A percentile compares a stretch with the other conserved stretches of the same genome.
Evolutionary conservation across 1,140 invertebrate species (phyloP).

Genomic region (Papilio helenus): DNA sequence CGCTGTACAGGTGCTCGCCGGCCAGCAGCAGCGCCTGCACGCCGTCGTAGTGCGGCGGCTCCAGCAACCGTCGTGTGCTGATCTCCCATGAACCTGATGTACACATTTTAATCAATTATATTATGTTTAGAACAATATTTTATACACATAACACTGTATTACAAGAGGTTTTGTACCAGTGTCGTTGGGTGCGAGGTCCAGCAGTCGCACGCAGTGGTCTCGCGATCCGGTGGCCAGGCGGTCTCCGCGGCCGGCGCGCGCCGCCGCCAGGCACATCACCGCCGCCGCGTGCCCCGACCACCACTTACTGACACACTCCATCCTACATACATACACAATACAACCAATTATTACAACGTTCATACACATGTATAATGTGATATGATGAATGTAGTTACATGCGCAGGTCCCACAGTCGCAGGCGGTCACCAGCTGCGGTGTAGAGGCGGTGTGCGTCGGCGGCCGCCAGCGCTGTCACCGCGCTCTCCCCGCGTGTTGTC

Average conservation of each 20-base stretch:
- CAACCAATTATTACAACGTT: background rate
- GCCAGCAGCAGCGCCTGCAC: slow-evolving; percentile 91
- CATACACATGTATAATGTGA: no score
- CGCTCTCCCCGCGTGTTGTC: slow-evolving; percentile 66
- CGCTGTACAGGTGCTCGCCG: slow-evolving; percentile 89
- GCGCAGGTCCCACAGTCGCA: slow-evolving; percentile 93
- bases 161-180: slow-evolving; percentile 44
- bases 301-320: slow-evolving; percentile 89
- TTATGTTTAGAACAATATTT: background rate
- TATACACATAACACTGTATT: background rate
- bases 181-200: slow-evolving; percentile 61
- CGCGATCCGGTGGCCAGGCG: slow-evolving; percentile 93
- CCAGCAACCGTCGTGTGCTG: slow-evolving; percentile 86
- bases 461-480: slow-evolving; percentile 67
- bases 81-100: slow-evolving; percentile 67
- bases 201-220: slow-evolving; percentile 89
- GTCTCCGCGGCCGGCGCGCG: slow-evolving; percentile 82
- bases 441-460: slow-evolving; percentile 84
- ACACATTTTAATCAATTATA: background rate
- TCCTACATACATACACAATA: slow-evolving; percentile 69
- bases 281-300: slow-evolving; percentile 93
- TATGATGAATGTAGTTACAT: slow-evolving; percentile 81
- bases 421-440: slow-evolving; percentile 90
- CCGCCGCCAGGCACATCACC: slow-evolving; percentile 91
- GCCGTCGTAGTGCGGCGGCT: slow-evolving; percentile 96